These are phyloP conservation scores for Nyctalus aviator DNA, from an alignment of 2,797 vertebrate species.

Conservation along the genomic window DNA sequence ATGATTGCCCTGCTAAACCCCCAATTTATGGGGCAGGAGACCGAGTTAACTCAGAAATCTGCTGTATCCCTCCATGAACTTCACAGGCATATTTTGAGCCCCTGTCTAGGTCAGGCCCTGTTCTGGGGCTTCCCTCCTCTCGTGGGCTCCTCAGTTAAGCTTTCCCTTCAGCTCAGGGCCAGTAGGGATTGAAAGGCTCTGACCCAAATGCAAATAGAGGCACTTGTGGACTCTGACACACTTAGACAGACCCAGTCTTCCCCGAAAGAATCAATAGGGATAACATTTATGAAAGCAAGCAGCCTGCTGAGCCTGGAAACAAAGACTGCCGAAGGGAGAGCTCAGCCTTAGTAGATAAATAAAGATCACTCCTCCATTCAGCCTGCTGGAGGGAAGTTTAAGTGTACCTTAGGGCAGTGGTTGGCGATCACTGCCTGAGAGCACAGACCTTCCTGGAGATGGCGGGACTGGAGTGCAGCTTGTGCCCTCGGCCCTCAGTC, in stretches of 20 bases:
- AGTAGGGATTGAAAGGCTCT: neutral
- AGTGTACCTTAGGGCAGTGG: neutral
- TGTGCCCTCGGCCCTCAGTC: neutral
- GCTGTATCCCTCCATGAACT: neutral
- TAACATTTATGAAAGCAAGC: neutral
- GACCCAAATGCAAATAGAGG: neutral
- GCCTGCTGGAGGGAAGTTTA: neutral
- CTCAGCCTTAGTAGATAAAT: neutral
- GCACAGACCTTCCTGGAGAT: neutral
- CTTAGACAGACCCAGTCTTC: neutral
- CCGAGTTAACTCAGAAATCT: neutral
- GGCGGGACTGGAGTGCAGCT: neutral
- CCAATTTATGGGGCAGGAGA: neutral
- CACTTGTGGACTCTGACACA: neutral
- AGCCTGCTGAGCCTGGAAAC: constrained; percentile 2
- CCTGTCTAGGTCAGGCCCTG: neutral
- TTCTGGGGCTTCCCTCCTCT: neutral
- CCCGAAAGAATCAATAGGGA: neutral
- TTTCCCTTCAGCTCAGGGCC: neutral
- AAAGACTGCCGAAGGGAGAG: neutral
- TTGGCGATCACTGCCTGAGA: neutral
- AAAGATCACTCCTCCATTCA: neutral
- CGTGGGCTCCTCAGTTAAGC: neutral
- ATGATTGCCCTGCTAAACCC: neutral
- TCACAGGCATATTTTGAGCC: neutral